phyloP scores from a whole-genome alignment of 2,888 invertebrate genomes.

The Cenopis cana region DNA sequence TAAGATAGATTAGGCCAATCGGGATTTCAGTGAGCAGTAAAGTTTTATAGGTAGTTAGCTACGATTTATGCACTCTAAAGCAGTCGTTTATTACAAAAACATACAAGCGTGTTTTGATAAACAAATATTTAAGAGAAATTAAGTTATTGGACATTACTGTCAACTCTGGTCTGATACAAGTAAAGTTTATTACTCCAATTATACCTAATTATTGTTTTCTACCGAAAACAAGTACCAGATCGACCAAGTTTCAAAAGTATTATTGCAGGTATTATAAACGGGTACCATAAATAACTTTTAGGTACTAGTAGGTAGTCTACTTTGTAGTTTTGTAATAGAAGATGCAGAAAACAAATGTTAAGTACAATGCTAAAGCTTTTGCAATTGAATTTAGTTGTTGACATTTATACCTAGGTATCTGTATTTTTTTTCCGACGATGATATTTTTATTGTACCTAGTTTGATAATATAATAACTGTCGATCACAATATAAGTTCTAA shows the following conservation, averaged over 20 bases:
- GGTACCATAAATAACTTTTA: background rate
- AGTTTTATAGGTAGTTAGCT: slow-evolving; percentile 50
- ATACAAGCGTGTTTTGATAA: slow-evolving; percentile 37
- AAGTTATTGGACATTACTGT: background rate
- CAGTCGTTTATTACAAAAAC: slow-evolving; percentile 34
- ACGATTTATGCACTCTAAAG: slow-evolving; percentile 46
- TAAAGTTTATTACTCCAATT: background rate
- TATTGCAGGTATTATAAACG: no score
- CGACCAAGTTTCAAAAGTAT: background rate
- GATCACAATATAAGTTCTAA: no score
- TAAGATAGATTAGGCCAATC: slow-evolving; percentile 30
- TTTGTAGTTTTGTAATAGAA: background rate
- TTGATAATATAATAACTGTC: no score
- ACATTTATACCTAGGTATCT: no score
- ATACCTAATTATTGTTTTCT: no score
- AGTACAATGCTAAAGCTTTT: no score
- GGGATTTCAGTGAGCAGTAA: slow-evolving; percentile 45
- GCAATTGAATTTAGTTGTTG: no score
- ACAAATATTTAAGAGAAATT: slow-evolving; percentile 11
- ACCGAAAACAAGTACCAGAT: background rate
- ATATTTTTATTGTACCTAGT: no score
- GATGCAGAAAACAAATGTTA: background rate
- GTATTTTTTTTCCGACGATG: no score
- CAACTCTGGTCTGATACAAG: background rate
- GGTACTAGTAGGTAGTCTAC: background rate